phyloP scores from a whole-genome alignment of 2,888 invertebrate genomes.

The Oasisia sp. region DNA sequence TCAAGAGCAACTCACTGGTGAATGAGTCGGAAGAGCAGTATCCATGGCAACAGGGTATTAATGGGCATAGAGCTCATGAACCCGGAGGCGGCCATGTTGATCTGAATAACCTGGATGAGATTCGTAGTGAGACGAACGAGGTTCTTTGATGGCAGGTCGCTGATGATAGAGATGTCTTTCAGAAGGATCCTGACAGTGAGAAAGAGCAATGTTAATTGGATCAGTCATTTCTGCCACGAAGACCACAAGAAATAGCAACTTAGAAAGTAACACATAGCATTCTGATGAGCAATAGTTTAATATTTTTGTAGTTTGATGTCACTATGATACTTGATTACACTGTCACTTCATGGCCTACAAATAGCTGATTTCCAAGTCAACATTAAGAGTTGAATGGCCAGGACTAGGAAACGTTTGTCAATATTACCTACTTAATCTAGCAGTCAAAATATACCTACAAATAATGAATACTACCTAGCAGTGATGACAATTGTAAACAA shows the following conservation, averaged over 20 bases:
- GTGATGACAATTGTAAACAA: neutral
- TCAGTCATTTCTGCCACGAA: neutral
- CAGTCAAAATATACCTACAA: neutral
- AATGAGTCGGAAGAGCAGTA: conserved; percentile 80
- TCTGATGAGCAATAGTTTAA: neutral
- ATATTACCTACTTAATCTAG: neutral
- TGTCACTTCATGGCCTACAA: neutral
- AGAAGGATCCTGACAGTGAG: conserved; percentile 4
- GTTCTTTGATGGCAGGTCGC: conserved; percentile 71
- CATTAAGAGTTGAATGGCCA: neutral
- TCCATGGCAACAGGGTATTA: conserved; percentile 82
- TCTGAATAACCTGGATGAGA: conserved; percentile 79
- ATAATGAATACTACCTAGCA: neutral
- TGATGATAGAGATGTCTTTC: neutral
- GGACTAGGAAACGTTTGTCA: neutral
- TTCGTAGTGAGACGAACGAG: conserved; percentile 78
- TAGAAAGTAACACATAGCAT: neutral
- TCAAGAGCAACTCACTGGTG: conserved; percentile 17
- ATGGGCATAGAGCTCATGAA: conserved; percentile 75
- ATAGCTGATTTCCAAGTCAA: neutral
- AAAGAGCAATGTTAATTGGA: neutral
- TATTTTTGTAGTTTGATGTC: neutral
- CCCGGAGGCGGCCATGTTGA: conserved; percentile 80
- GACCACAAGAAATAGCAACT: neutral
- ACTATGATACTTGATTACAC: neutral